Conservation (phyloP, 1,140 invertebrate species). For the Pseudoatta argentina region DNA sequence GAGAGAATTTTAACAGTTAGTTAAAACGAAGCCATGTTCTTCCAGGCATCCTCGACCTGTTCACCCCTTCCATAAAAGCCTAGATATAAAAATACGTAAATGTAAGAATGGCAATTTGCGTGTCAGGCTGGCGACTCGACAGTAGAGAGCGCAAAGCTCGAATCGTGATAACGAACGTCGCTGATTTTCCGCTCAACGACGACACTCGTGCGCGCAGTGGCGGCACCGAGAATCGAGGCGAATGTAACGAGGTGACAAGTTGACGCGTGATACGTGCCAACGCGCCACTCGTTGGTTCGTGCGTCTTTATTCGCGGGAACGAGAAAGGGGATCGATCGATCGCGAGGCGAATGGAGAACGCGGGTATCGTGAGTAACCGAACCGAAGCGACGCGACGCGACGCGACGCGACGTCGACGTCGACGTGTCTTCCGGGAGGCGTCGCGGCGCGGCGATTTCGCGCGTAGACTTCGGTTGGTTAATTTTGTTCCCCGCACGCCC, state of each 20-base stretch:
- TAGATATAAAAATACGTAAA: conserved; percentile 3
- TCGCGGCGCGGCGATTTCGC: conserved; percentile 69
- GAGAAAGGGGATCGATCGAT: conserved; percentile 63
- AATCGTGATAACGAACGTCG: conserved; percentile 57
- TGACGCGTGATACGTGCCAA: conserved; percentile 74
- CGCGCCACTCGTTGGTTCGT: conserved; percentile 37
- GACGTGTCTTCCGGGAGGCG: conserved; percentile 70
- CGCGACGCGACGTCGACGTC: background rate
- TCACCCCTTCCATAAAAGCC: background rate
- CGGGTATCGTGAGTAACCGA: conserved; percentile 65
- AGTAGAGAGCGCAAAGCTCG: background rate
- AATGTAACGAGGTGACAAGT: conserved; percentile 67
- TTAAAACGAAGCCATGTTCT: background rate
- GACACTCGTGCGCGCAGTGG: background rate
- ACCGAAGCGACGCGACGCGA: background rate
- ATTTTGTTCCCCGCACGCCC: conserved; percentile 66
- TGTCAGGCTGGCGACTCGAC: conserved; percentile 34
- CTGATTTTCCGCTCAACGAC: conserved; percentile 29
- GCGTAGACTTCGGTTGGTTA: conserved; percentile 71
- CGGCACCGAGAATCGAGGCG: background rate
- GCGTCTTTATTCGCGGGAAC: conserved; percentile 71
- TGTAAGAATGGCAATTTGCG: conserved; percentile 39
- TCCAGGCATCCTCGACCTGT: conserved; percentile 4
- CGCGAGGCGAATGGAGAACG: background rate
- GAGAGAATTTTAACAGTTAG: background rate